Base-by-base conservation (phyloP, 2,797 vertebrate species). In the Gymnodraco acuticeps region DNA sequence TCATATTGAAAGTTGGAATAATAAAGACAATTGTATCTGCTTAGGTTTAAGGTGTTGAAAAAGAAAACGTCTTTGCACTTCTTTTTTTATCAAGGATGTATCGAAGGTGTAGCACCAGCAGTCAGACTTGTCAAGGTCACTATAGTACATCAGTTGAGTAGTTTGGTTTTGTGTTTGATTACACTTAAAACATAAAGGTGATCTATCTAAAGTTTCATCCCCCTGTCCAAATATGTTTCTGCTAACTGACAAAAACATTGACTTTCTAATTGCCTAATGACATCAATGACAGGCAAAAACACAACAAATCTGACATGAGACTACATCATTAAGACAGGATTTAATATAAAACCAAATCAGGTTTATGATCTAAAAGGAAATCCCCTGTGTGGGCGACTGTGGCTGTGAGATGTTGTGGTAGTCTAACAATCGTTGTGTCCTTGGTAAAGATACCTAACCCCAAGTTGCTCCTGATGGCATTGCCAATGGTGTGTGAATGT, bases 321-420 rank as follows among this genome's bases (percentile, higher is more conserved):
- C 55, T 50, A 17, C 60, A 81, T 80, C 82, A 73, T 76, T 67
- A 70, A 56, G 55, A 58, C 56, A 12, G 45, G 23, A 33, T 52
- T 77, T 64, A 85, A 71, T 63, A 6, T 17, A 65, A 78, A 74
- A 80, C 78, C 79, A 63, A 23, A 78, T 73, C 50, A 20, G 5
- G 51, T 73, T 73, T 68, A 41, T 64, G 78, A 81, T 88, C 60
- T 73, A 13, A 78, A 78, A 75, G 81, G 67, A 61, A 59, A 56
- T 77, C 10, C 33, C 33, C 33, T 9, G 33, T 38, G 33, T 38
- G 33, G 33, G 33, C 33, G 33, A 38, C 33, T 38, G 33, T 2
- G 33, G 33, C 33, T 38, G 33, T 38, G 33, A 9, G 33, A 38
- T 38, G 9, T 9, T 38, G 33, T 7, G 33, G 33, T 0, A 9